A percentile compares a stretch with the other conserved stretches of the same genome.
Evolutionary conservation across 2,888 invertebrate genomes (phyloP).

Genomic region (Alentia gelatinosa): DNA sequence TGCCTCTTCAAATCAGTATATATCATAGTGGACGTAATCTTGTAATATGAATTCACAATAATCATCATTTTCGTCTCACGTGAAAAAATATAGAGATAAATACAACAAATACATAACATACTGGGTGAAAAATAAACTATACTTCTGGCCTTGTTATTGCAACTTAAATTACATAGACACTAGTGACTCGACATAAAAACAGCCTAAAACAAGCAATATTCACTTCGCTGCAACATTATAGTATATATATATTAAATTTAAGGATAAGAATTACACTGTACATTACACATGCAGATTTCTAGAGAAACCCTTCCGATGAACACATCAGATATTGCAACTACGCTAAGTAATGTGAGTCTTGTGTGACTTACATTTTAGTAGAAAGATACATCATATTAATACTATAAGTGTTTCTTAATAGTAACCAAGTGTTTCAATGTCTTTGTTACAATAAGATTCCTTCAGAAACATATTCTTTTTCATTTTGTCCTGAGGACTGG

Average conservation of each 20-base stretch:
- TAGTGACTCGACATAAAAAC: background rate
- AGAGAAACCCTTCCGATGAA: conserved; percentile 2
- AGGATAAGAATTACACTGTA: background rate
- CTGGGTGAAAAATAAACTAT: background rate
- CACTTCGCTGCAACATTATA: background rate
- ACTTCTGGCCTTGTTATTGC: background rate
- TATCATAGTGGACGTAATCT: background rate
- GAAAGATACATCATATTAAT: conserved; percentile 41
- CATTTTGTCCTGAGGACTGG: conserved; percentile 40
- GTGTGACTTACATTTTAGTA: background rate
- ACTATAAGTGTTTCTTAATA: background rate
- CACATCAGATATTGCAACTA: conserved; percentile 48
- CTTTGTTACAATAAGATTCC: background rate
- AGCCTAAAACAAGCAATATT: conserved; percentile 10
- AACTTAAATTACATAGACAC: background rate
- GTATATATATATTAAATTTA: background rate
- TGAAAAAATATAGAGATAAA: conserved; percentile 21
- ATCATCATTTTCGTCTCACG: background rate
- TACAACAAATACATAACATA: conserved; percentile 1
- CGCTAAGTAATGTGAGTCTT: background rate
- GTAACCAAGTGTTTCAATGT: background rate
- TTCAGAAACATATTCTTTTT: background rate
- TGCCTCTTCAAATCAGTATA: background rate
- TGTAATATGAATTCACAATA: background rate
- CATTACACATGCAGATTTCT: background rate